Percentiles rank a stretch among this genome's conserved stretches.
Conservation (phyloP, 1,140 invertebrate species). For the Eueides isabella region DNA sequence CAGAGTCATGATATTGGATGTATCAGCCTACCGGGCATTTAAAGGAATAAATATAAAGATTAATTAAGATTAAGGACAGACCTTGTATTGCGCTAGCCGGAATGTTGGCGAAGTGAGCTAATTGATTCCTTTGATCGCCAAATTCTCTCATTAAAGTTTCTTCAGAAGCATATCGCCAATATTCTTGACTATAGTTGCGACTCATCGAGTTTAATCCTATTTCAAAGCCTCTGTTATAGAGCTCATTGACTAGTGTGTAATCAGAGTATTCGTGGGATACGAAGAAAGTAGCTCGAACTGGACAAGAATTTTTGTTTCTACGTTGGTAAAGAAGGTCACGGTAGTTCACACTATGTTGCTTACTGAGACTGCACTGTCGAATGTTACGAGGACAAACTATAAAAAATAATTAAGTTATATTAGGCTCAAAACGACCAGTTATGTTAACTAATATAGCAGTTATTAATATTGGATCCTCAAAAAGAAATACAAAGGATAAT, state of each 20-base stretch:
- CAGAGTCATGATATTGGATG: too few species aligned
- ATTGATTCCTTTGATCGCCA: slow-evolving; percentile 81
- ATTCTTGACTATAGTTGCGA: slow-evolving; percentile 76
- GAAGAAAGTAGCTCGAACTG: slow-evolving; percentile 85
- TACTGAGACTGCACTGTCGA: slow-evolving; percentile 87
- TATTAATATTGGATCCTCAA: too few species aligned
- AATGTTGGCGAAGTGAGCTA: slow-evolving; percentile 83
- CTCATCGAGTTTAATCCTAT: slow-evolving; percentile 86
- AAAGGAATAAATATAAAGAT: too few species aligned
- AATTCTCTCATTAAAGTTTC: slow-evolving; percentile 82
- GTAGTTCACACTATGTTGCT: slow-evolving; percentile 86
- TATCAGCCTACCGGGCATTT: too few species aligned
- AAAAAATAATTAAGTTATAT: slow-evolving; percentile 30
- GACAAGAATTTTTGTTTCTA: slow-evolving; percentile 85
- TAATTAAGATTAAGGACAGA: slow-evolving; percentile 26
- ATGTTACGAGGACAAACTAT: slow-evolving; percentile 86
- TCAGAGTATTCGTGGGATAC: slow-evolving; percentile 87
- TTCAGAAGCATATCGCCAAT: slow-evolving; percentile 79
- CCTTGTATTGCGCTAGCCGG: slow-evolving; percentile 77
- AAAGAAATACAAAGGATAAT: too few species aligned
- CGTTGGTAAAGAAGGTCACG: slow-evolving; percentile 83
- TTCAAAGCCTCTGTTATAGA: slow-evolving; percentile 86
- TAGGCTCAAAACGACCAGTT: too few species aligned
- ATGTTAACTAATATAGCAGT: too few species aligned
- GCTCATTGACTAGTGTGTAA: slow-evolving; percentile 52